A percentile compares a stretch with the other conserved stretches of the same genome.
Conservation (phyloP, 1,140 invertebrate genomes). For the Catajapyx aquilonaris region DNA sequence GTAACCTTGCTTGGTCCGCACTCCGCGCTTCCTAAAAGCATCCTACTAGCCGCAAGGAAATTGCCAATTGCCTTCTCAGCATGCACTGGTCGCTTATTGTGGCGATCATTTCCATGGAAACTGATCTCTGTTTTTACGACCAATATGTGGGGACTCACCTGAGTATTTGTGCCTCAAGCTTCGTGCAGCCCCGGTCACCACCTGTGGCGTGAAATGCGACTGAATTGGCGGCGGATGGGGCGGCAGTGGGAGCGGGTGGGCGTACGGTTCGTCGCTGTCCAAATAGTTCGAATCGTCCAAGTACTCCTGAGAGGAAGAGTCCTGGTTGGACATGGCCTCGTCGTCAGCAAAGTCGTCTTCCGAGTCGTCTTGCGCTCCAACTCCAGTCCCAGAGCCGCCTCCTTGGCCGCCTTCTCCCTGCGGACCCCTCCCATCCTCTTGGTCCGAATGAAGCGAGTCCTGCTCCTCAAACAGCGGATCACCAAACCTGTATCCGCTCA, state of each 20-base stretch:
- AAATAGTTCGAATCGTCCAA: constrained; percentile 18
- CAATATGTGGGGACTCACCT: too few relatives aligned
- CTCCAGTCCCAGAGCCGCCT: constrained; percentile 8
- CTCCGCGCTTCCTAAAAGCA: too few relatives aligned
- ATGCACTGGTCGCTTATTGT: too few relatives aligned
- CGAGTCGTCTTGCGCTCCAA: constrained; percentile 26
- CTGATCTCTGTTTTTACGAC: too few relatives aligned
- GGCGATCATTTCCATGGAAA: too few relatives aligned
- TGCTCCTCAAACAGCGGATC: constrained; percentile 41
- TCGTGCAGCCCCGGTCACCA: too few relatives aligned
- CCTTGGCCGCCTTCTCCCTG: constrained; percentile 6
- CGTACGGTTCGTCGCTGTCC: constrained; percentile 17
- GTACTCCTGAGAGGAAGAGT: constrained; percentile 28
- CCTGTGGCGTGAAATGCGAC: too few relatives aligned
- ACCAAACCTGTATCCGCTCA: constrained; percentile 45
- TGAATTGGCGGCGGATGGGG: neutral
- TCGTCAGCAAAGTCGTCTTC: constrained; percentile 43
- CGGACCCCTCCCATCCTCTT: constrained; percentile 23
- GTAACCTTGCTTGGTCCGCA: too few relatives aligned
- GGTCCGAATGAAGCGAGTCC: constrained; percentile 37
- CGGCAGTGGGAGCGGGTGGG: neutral
- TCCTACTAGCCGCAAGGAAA: too few relatives aligned
- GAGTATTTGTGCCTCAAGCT: too few relatives aligned
- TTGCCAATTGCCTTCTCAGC: too few relatives aligned
- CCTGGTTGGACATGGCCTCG: constrained; percentile 35